phyloP scores from a whole-genome alignment of 2,797 vertebrate genomes.

The Babyrousa celebensis region DNA sequence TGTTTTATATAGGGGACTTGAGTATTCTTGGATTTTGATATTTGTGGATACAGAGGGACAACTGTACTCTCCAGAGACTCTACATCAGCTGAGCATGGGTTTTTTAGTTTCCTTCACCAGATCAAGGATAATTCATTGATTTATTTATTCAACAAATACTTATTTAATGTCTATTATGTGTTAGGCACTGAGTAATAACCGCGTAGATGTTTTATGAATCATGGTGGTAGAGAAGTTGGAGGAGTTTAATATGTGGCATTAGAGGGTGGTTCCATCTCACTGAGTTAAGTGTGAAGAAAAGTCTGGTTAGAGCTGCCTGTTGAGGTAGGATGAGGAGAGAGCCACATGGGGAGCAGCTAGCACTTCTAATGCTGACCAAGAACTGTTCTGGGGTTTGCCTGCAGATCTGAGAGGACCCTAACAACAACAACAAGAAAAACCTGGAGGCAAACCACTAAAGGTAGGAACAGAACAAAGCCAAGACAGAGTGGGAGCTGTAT shows the following conservation, averaged over 20 bases:
- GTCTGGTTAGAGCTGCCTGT: neutral
- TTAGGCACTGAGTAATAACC: neutral
- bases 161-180: neutral
- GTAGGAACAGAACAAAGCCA: neutral
- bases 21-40: neutral
- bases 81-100: neutral
- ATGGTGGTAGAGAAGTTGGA: neutral
- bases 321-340: neutral
- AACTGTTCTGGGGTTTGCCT: neutral
- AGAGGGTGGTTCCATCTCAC: neutral
- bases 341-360: neutral
- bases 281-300: neutral
- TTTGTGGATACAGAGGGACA: neutral
- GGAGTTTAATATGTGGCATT: neutral
- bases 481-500: neutral
- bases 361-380: neutral
- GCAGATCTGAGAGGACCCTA: neutral
- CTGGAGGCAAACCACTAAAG: neutral
- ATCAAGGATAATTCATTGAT: neutral
- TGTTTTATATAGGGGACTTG: neutral
- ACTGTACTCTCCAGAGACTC: neutral
- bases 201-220: neutral
- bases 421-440: neutral
- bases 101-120: neutral
- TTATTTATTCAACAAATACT: neutral